Evolutionary conservation across 2,888 invertebrate species (phyloP), one percentile per base, ranked within the genome.

Genomic region (Mayetiola destructor): DNA sequence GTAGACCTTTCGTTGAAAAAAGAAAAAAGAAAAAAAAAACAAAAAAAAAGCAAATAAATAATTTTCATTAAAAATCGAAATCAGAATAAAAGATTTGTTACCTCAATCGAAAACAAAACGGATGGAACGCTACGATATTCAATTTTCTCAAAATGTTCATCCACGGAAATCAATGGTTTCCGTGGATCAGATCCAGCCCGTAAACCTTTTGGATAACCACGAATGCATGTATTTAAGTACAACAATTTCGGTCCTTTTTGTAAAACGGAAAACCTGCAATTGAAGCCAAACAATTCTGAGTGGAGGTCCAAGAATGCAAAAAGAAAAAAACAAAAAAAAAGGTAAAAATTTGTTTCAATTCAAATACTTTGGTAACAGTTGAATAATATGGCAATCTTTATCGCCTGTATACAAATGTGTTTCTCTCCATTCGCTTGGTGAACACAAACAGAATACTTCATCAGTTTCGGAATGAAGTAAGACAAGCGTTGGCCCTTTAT

Each of bases 201-300:
- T 40, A 94, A 75, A 0, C 92, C 92, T 64, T 81, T 80, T 0
- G 92, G 89, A 69, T 90, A 86, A 1, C 90, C 91, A 59, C 93
- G 79, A 64, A 88, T 86, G 4, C 78, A 75, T 21, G 85, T 83
- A 73, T 93, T 93, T 66, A 91, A 78, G 71, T 90, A 90, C 64
- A 92, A 69, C 74, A 90, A 79, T 69, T 89, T 88, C 1, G 84
- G 75, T 20, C 83, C 83, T 60, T 73, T 76, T 62, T 82, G 80
- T 59, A 82, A 67, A 61, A 71, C 77, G 73, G 67, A 72, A 69
- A 77, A 80, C 68, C 77, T 79, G 62, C 37, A 66, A 62, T 55
- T 40, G 9, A 30, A 27, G n/a, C 21, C 14, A 40, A 3, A n/a
- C 6, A 39, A 39, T 6, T 8, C 20, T 39, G 16, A 18, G 4